Evolutionary conservation across 2,797 vertebrate genomes (phyloP), one percentile per base, ranked within the genome.

Genomic region (Spheniscus humboldti): DNA sequence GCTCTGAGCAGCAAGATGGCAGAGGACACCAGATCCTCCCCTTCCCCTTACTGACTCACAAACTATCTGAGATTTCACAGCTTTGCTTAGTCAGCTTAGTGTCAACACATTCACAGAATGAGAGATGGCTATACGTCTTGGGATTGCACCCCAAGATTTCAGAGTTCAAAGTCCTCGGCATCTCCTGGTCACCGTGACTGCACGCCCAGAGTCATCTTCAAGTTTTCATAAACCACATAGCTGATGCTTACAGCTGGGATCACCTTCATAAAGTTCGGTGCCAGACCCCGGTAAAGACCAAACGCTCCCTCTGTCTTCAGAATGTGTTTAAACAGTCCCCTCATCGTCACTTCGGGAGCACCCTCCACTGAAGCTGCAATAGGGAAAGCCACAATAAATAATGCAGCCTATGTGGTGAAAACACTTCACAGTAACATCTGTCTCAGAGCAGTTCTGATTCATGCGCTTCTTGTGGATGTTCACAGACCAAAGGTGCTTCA

Each of bases 201-300:
- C 85, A 99, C 99, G 0, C 99, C 99, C 94, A 99, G 98, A 19
- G 99, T 98, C 22, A 98, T 98, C 98, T 99, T 99, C 93, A 99
- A 96, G 97, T 98, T 98, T 85, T 99, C 99, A 11, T 99, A 99
- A 11, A 99, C 99, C 94, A 99, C 99, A 0, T 99, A 99, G 98
- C 99, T 99, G 98, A 99, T 99, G 99, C 99, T 99, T 50, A 99
- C 99, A 0, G 99, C 99, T 0, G 99, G 99, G 96, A 99, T 99
- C 96, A 99, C 99, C 96, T 99, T 99, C 97, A 99, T 99, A 83
- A 99, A 99, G 98, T 99, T 99, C 17, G 99, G 99, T 1, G 99
- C 98, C 97, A 99, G 98, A 63, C 99, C 99, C 62, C 99, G 98
- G 97, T 99, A 99, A 57, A 99, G 99, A 50, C 99, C 99, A 4